phyloP scores from a whole-genome alignment of 2,888 invertebrate species.

The Plutella xylostella region DNA sequence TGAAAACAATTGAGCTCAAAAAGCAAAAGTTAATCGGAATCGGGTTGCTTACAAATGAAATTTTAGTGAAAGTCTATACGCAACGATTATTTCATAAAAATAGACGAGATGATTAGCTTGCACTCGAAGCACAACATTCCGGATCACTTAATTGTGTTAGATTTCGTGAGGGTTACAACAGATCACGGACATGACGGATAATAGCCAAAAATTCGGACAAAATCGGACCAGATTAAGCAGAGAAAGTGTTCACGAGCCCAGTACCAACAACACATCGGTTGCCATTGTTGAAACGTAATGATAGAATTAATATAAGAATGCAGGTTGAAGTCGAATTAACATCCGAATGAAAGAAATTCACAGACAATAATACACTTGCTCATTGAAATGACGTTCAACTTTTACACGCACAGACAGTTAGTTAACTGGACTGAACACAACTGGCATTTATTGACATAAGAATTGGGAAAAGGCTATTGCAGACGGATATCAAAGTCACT shows the following conservation, averaged over 20 bases:
- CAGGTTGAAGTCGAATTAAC: too few species aligned
- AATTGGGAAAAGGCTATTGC: slow-evolving; percentile 10
- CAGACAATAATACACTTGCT: too few species aligned
- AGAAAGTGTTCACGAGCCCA: not conserved
- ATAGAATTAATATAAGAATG: too few species aligned
- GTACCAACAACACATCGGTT: too few species aligned
- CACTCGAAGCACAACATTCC: slow-evolving; percentile 24
- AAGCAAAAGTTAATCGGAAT: slow-evolving; percentile 41
- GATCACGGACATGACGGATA: slow-evolving; percentile 18
- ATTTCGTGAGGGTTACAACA: slow-evolving; percentile 34
- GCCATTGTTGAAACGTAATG: too few species aligned
- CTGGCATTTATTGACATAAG: slow-evolving; percentile 8
- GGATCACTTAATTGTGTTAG: slow-evolving; percentile 23
- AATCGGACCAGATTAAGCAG: not conserved
- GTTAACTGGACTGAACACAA: slow-evolving; percentile 24
- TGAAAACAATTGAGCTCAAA: slow-evolving; percentile 32
- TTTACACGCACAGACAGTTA: slow-evolving; percentile 11
- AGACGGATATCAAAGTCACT: slow-evolving; percentile 25
- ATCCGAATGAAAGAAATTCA: too few species aligned
- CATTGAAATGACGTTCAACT: too few species aligned
- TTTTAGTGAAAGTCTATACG: slow-evolving; percentile 37
- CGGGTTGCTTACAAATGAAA: slow-evolving; percentile 38
- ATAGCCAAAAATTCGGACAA: slow-evolving; percentile 1
- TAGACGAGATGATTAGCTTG: slow-evolving; percentile 17
- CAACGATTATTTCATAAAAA: slow-evolving; percentile 30